Base-by-base conservation (phyloP, 1,140 invertebrate species). In the Grapholita molesta region DNA sequence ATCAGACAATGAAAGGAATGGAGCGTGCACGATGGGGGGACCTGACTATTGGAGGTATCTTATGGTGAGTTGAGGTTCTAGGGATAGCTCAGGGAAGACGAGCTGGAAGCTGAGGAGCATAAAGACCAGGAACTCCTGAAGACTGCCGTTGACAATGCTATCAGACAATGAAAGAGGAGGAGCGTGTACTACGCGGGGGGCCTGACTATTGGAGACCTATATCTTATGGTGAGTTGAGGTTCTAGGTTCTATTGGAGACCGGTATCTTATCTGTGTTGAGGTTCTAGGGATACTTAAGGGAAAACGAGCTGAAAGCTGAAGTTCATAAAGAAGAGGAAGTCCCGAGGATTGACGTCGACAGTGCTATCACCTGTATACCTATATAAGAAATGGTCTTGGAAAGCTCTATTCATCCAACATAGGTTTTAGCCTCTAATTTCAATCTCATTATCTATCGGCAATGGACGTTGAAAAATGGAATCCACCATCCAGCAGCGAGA, bases 191-290 rank as follows among this genome's bases (percentile, higher is more conserved):
- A 95, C 84, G 94, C 95, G 4, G 95, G 95, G 21, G 95, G 95
- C 28, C 93, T 98, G 32, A 97, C 96, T 28, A 93, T 98, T 53
- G 97, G 97, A 0, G 97, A 99, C 92, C 84, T 98, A 12, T 98
- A 97, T 92, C 92, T 98, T 69, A 97, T 98, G 94, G 95, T 96
- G 84, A 85, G 72, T 55, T 3, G 28, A 4, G 7, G 28, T n/a
- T 3, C 28, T 30, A 30, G 7, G 28, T 30, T 30, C 28, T 4
- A 30, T 30, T 30, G 28, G 28, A 3, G 28, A 30, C 28, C 7
- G 3, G 28, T 30, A 30, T 30, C 28, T 30, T 30, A 30, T 30
- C 3, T 4, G 28, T 4, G 28, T 7, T 3, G 28, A 4, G 28
- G 28, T 7, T 3, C 28, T 7, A 68, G 61, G 71, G 52, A 7